Base-by-base conservation (phyloP, 2,797 vertebrate genomes). In the Ctenochaetus hawaiiensis region DNA sequence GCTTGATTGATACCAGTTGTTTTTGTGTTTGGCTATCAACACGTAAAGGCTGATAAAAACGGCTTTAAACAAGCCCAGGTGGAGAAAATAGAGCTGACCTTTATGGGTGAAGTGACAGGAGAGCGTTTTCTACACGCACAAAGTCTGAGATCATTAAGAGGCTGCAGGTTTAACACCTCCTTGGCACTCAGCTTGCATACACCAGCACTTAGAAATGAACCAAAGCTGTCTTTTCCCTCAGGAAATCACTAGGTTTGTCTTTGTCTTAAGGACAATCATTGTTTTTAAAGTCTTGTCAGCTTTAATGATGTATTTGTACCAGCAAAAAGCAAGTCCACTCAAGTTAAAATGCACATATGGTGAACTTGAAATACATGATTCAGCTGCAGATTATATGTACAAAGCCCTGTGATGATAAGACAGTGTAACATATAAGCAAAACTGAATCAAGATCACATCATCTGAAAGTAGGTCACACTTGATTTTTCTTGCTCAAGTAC, bases 221-320 rank as follows among this genome's bases (percentile, higher is more conserved):
- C 17, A 0, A 52, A 62, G 71, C 71, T 75, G 78, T 78, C 64
- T 58, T 80, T 78, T 56, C 82, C 72, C 57, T 20, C 61, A 68
- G 78, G 73, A 89, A 90, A 94, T 91, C 73, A 91, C 83, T 20
- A 23, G 83, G 77, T 92, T 77, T 67, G 56, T 70, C 65, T 79
- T 73, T 80, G 65, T 61, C 66, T 72, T 18, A 8, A 83, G 72
- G 47, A 66, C 66, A 89, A 89, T 86, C 66, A 92, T 75, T 83
- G 83, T 75, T 80, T 77, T 89, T 82, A 88, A 75, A 7, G 59
- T 88, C 60, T 82, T 65, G 8, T 52, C 22, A 56, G 54, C 77
- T 71, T 83, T 67, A 80, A 77, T 72, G 60, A 75, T 82, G 85
- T 84, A 79, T 85, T 37, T 68, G 47, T 54, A 57, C 43, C 54